A percentile compares a stretch with the other conserved stretches of the same genome.
Evolutionary conservation across 2,888 invertebrate genomes (phyloP).

Genomic region (Coronaproctus castanopsis): DNA sequence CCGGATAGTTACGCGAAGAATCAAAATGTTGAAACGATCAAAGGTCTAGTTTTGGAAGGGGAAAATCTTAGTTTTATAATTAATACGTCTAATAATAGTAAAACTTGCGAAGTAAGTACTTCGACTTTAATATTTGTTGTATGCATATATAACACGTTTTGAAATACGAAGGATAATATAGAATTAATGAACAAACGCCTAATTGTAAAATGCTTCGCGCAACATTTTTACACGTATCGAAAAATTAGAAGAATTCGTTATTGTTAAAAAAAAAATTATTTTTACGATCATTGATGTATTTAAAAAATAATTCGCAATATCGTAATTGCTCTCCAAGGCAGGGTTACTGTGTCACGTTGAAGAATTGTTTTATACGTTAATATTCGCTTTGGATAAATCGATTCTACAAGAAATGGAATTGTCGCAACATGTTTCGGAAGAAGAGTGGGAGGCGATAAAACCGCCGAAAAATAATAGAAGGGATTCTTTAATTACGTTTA

Average conservation of each 20-base stretch:
- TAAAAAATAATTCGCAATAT: too few species aligned
- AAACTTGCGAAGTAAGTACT: conserved; percentile 34
- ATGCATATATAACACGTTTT: too few species aligned
- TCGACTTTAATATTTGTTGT: too few species aligned
- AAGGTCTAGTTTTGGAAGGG: conserved; percentile 45
- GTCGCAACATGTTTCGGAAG: conserved; percentile 54
- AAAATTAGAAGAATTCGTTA: too few species aligned
- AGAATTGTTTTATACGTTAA: conserved; percentile 43
- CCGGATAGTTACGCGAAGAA: conserved; percentile 35
- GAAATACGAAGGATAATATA: too few species aligned
- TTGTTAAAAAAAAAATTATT: too few species aligned
- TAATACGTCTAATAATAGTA: conserved; percentile 36
- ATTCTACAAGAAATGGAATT: conserved; percentile 48
- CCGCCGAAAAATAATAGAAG: conserved; percentile 46
- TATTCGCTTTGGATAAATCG: conserved; percentile 44
- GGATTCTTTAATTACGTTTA: conserved; percentile 38
- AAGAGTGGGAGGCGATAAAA: conserved; percentile 65
- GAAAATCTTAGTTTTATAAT: conserved; percentile 60
- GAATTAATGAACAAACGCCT: too few species aligned
- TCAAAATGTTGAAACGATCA: conserved; percentile 34
- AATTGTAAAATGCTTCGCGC: too few species aligned
- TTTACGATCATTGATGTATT: too few species aligned
- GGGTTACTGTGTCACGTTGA: conserved; percentile 46
- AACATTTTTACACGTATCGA: too few species aligned
- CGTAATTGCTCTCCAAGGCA: too few species aligned